Evolutionary conservation across 2,888 invertebrate genomes (phyloP), one percentile per base, ranked within the genome.

Genomic region (Cataglyphis rosenhaueri): DNA sequence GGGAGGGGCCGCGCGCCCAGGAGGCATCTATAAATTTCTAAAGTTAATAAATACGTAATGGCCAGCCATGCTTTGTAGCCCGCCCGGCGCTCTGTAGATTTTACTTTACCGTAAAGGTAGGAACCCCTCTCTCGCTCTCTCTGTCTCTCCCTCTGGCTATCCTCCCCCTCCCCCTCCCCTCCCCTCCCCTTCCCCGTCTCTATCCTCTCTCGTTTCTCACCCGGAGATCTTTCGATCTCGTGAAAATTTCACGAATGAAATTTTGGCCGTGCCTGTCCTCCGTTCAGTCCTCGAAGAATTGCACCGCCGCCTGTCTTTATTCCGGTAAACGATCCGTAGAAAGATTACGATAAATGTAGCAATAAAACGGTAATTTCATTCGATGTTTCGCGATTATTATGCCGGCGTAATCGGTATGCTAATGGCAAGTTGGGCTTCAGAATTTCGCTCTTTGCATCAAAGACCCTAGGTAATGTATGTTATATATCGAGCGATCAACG

Each of bases 31-130:
- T 94, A 94, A 94, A 94, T 94, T 94, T 92, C 92, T 94, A 94
- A 94, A 94, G 92, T 94, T 94, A 94, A 94, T 94, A 94, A 94
- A 94, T 94, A 94, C 93, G 90, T 94, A 94, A 94, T 94, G 93
- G 93, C 91, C 91, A 91, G 92, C 92, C 92, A 93, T 94, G 94
- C 94, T 94, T 94, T 94, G 94, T 94, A 93, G 92, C 92, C 92
- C 88, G 92, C 92, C 87, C 86, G 89, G 87, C 90, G 91, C 91
- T 90, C 90, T 90, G 90, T 90, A 88, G 90, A 89, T 90, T 90
- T 89, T 89, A 90, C 90, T 90, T 89, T 90, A 89, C 90, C 86
- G 89, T 88, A 89, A 90, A 88, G 89, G 89, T 85, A 88, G 85
- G 86, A 65, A 78, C 81, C 87, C 84, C 85, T 84, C 84, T 55